Evolutionary conservation across 2,797 vertebrate species (phyloP), one percentile per base, ranked within the genome.

Genomic region (Propithecus deckenii): DNA sequence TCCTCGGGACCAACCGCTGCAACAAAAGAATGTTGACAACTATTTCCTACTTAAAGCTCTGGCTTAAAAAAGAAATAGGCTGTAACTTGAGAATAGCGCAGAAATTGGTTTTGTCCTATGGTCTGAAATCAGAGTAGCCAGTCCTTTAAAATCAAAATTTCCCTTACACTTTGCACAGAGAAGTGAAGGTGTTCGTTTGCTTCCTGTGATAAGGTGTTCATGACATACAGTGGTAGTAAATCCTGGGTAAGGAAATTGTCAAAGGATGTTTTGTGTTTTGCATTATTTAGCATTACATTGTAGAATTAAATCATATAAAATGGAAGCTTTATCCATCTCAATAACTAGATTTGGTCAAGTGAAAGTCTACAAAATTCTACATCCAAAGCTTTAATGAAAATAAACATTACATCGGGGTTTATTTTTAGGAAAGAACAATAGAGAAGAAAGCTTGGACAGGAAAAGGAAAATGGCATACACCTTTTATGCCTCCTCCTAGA

Each of bases 21-120:
- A 43, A 43, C 43, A 43, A 43, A 43, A 83, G 91, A 92, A 90
- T 57, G 57, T 35, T 75, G 46, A 80, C 65, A 95, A 85, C n/a
- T 48, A 85, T 92, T 95, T 85, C 43, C 48, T 59, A 79, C 85
- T 84, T 89, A 71, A 87, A 86, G 50, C n/a, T 71, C 61, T 74
- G 63, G 32, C 89, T 93, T 79, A 65, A 94, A 96, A 93, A 96
- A 92, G 43, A 92, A 95, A 80, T 17, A 20, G 52, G 32, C 28
- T 67, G 86, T 85, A 93, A 95, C 25, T 74, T 91, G 52, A 84
- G 75, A 93, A 63, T 2, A 72, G 71, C 67, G 89, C 67, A 90
- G 80, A 88, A 84, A 52, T 2, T 43, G 28, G 41, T 46, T 67
- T 91, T 90, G 35, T 76, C 43, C 55, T 78, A 67, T 38, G 14